Evolutionary conservation across 2,113 vertebrate genomes (phyloP).

Genomic region (Alexandromys fortis): DNA sequence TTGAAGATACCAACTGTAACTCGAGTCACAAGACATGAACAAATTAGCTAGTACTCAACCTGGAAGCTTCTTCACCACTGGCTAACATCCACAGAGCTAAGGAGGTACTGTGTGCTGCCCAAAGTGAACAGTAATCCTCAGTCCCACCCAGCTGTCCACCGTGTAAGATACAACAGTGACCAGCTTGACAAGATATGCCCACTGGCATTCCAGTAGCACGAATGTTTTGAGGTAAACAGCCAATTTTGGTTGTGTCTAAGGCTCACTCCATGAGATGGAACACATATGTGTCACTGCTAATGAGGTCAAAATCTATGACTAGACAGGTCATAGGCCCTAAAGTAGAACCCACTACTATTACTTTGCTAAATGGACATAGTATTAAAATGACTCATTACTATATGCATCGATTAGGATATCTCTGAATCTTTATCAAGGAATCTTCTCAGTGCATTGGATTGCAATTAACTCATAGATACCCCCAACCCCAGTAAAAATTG

Average conservation of each 20-base stretch:
- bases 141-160: not conserved
- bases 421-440: not conserved
- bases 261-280: no score
- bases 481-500: not conserved
- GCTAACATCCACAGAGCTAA: not conserved
- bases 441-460: not conserved
- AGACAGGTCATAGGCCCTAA: no score
- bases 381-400: not conserved
- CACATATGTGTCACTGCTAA: no score
- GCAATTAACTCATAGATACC: not conserved
- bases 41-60: not conserved
- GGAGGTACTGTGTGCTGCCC: not conserved
- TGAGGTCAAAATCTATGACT: no score
- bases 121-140: not conserved
- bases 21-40: not conserved
- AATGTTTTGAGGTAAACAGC: not conserved
- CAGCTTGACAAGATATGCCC: not conserved
- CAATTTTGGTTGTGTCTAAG: no score
- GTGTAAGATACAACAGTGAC: not conserved
- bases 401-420: not conserved
- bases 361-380: not conserved
- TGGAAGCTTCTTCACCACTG: not conserved
- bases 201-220: not conserved
- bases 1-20: not conserved
- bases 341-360: not conserved